A percentile compares a stretch with the other conserved stretches of the same genome.
phyloP scores from a whole-genome alignment of 2,888 invertebrate species.

The Smittia sp. region DNA sequence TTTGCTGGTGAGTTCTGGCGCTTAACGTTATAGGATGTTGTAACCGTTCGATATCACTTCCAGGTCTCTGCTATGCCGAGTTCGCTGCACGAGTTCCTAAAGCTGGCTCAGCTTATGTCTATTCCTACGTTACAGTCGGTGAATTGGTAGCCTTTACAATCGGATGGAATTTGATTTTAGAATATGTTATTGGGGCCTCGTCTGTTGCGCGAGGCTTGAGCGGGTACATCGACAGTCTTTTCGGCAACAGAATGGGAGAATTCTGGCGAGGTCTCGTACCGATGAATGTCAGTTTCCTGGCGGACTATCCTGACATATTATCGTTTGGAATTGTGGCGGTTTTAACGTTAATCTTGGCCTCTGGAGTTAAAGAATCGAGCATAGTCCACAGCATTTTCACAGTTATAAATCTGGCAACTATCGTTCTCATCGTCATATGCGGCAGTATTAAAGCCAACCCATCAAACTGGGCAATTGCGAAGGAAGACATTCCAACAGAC shows the following conservation, averaged over 20 bases:
- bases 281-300: slow-evolving; percentile 61
- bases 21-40: slow-evolving; percentile 6
- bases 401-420: slow-evolving; percentile 76
- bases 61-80: slow-evolving; percentile 77
- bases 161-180: slow-evolving; percentile 80
- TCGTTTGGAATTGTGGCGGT: slow-evolving; percentile 64
- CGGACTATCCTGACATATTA: slow-evolving; percentile 69
- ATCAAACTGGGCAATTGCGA: slow-evolving; percentile 73
- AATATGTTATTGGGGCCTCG: slow-evolving; percentile 75
- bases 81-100: slow-evolving; percentile 77
- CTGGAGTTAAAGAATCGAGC: slow-evolving; percentile 79
- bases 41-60: neutral
- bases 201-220: slow-evolving; percentile 73
- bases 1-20: slow-evolving; percentile 69
- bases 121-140: slow-evolving; percentile 78
- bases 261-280: slow-evolving; percentile 58
- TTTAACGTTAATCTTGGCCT: slow-evolving; percentile 62
- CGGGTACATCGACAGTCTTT: slow-evolving; percentile 67
- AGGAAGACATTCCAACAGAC: slow-evolving; percentile 59
- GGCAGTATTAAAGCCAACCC: slow-evolving; percentile 79
- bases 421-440: slow-evolving; percentile 75
- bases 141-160: slow-evolving; percentile 78
- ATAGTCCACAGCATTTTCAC: slow-evolving; percentile 90
- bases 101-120: slow-evolving; percentile 82
- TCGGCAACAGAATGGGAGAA: slow-evolving; percentile 59